A percentile compares a stretch with the other conserved stretches of the same genome.
Evolutionary conservation across 92 coral and sea anemone species (phyloP).

Genomic region (Palythoa heliodiscus): DNA sequence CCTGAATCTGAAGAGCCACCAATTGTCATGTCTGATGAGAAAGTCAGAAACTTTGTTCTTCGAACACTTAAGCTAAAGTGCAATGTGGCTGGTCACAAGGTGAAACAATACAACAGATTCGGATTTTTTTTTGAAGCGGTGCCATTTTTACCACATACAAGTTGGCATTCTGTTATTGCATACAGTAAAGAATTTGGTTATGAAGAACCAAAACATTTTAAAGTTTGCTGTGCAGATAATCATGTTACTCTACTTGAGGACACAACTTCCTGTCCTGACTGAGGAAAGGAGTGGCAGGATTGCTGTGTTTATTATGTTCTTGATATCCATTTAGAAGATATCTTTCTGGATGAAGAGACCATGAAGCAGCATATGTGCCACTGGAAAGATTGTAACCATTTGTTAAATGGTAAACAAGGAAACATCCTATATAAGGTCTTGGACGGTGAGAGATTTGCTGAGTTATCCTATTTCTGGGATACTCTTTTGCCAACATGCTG

Average conservation of each 20-base stretch:
- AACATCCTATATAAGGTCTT: constrained; percentile 44
- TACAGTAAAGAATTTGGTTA: constrained; percentile 61
- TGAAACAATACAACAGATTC: constrained; percentile 56
- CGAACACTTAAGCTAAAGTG: constrained; percentile 50
- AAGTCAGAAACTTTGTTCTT: constrained; percentile 46
- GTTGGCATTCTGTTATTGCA: constrained; percentile 50
- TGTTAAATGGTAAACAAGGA: constrained; percentile 41
- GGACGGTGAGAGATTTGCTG: constrained; percentile 69
- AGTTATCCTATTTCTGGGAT: constrained; percentile 72
- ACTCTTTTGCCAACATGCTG: constrained; percentile 57
- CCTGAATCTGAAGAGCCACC: no score
- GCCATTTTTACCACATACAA: constrained; percentile 56
- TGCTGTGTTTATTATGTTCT: constrained; percentile 68
- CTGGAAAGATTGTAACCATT: constrained; percentile 60
- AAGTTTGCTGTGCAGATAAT: constrained; percentile 60
- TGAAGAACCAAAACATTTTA: constrained; percentile 27
- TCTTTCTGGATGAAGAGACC: constrained; percentile 44
- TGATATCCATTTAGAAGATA: constrained; percentile 57
- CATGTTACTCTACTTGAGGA: constrained; percentile 58
- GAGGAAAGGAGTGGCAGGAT: constrained; percentile 52
- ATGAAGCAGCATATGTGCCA: constrained; percentile 57
- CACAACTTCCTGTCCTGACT: constrained; percentile 47
- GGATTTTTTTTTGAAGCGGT: constrained; percentile 60
- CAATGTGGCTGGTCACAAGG: constrained; percentile 70
- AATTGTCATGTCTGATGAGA: neutral